Percentiles rank a stretch among this genome's conserved stretches.
These are phyloP conservation scores for Artemia sp. DNA, from an alignment of 2,888 invertebrate genomes.

Conservation along the genomic window DNA sequence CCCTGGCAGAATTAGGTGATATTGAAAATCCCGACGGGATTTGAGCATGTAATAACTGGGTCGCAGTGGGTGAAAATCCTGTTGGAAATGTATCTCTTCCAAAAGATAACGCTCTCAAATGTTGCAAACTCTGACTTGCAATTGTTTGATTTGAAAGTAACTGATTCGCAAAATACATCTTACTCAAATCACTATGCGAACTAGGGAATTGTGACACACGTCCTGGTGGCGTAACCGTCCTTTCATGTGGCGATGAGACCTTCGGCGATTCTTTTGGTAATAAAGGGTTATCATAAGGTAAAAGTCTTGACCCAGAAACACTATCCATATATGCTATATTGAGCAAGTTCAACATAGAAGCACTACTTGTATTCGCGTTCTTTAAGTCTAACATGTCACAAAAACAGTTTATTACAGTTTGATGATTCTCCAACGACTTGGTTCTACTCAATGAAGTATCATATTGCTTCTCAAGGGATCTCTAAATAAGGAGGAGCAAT, in stretches of 20 bases:
- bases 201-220: neutral
- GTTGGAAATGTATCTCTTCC: neutral
- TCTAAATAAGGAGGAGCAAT: constrained; percentile 7
- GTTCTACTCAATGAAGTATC: constrained; percentile 4
- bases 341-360: constrained; percentile 11
- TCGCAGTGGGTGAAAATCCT: neutral
- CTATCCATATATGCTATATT: constrained; percentile 14
- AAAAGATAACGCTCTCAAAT: constrained; percentile 9
- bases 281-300: neutral
- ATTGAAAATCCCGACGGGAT: constrained; percentile 4
- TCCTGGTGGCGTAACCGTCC: constrained; percentile 3
- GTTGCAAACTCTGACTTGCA: constrained; percentile 10
- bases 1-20: neutral
- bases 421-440: neutral
- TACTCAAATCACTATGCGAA: constrained; percentile 3
- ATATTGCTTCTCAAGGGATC: constrained; percentile 2
- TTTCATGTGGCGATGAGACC: neutral
- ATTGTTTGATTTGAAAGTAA: neutral
- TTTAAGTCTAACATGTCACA: constrained; percentile 12
- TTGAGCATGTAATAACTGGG: neutral
- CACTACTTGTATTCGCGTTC: neutral
- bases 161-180: constrained; percentile 5
- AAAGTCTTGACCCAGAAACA: neutral
- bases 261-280: neutral
- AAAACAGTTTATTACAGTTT: neutral